Conservation (phyloP, 2,888 invertebrate species). For the Camptogramma bilineatum region DNA sequence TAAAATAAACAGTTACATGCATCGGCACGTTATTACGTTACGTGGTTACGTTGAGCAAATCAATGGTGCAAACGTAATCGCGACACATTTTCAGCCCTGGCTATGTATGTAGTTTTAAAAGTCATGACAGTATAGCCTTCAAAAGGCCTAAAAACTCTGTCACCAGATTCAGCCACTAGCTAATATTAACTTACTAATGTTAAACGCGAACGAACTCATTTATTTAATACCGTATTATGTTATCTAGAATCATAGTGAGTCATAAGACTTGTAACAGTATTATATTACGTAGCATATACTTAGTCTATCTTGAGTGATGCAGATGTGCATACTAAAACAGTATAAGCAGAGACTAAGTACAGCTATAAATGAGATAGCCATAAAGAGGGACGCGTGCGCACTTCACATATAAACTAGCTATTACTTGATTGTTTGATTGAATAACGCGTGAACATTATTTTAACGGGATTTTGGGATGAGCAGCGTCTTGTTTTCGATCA, state of each 20-base stretch:
- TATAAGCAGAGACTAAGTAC: conserved; percentile 18
- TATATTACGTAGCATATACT: conserved; percentile 25
- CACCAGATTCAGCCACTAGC: no score
- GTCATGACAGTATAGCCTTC: no score
- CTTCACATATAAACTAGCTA: conserved; percentile 31
- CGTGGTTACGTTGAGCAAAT: no score
- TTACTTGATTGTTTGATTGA: conserved; percentile 32
- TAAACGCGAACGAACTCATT: not conserved
- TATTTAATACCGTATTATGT: not conserved
- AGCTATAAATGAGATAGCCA: conserved; percentile 33
- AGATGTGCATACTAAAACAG: conserved; percentile 30
- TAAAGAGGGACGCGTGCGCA: conserved; percentile 31
- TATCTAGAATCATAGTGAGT: conserved; percentile 5
- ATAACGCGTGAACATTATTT: conserved; percentile 25
- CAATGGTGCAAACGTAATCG: no score
- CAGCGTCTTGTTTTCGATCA: conserved; percentile 10
- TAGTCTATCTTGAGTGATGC: conserved; percentile 16
- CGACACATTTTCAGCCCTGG: no score
- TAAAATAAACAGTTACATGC: no score
- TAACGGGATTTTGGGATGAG: conserved; percentile 21
- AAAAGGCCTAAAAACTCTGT: no score
- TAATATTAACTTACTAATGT: no score
- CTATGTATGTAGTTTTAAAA: no score
- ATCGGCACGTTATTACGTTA: no score
- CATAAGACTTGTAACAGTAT: conserved; percentile 17